Evolutionary conservation across 23 tunicate genomes (phyloP).

Genomic region (Ciona savignyi): DNA sequence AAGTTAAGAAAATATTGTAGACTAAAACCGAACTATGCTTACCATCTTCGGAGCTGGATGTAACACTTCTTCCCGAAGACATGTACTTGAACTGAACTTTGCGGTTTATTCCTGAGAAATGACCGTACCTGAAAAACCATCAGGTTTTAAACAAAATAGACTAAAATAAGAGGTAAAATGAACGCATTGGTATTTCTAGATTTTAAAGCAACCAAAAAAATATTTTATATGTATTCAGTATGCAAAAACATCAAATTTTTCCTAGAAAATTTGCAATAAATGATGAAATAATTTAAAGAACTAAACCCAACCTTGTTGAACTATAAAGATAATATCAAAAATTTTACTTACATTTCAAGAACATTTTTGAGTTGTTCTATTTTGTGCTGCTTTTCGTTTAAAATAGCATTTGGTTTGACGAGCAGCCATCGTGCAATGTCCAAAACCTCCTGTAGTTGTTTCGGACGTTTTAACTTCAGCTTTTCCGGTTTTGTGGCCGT

Average conservation of each 20-base stretch:
- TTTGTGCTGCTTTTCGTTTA: conserved; percentile 78
- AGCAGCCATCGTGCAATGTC: conserved; percentile 88
- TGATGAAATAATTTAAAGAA: too few relatives aligned
- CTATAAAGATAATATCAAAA: too few relatives aligned
- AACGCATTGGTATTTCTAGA: too few relatives aligned
- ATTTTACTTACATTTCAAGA: conserved; percentile 94
- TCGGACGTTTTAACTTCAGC: conserved; percentile 86
- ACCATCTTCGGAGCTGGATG: conserved; percentile 52
- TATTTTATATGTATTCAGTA: too few relatives aligned
- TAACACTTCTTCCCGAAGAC: conserved; percentile 8
- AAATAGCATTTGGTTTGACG: conserved; percentile 58
- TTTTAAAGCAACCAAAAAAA: too few relatives aligned
- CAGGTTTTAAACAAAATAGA: too few relatives aligned
- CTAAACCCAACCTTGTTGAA: too few relatives aligned
- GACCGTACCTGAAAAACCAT: conserved; percentile 97
- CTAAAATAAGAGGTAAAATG: too few relatives aligned
- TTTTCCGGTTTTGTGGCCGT: conserved; percentile 74
- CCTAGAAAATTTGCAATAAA: too few relatives aligned
- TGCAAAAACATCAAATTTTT: too few relatives aligned
- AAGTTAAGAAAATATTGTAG: too few relatives aligned
- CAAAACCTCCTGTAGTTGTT: conserved; percentile 87
- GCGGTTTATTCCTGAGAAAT: conserved; percentile 93
- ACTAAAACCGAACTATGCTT: too few relatives aligned
- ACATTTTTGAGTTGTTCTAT: conserved; percentile 88
- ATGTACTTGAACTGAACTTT: conserved; percentile 84